These are phyloP conservation scores for Gymnoscopelus braueri DNA, from an alignment of 2,797 vertebrate genomes.

Conservation along the genomic window DNA sequence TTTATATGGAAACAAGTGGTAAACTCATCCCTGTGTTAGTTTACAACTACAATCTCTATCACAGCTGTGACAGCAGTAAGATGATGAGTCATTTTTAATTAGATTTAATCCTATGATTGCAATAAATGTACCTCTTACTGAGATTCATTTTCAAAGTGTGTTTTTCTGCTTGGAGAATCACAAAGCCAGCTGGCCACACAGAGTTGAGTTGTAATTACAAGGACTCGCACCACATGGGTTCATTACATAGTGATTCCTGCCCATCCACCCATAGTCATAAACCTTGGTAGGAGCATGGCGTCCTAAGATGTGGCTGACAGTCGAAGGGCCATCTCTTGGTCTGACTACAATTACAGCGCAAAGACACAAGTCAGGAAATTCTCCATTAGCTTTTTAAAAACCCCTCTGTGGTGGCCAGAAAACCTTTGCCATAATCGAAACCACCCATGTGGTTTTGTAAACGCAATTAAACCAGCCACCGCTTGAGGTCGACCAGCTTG, in stretches of 20 bases:
- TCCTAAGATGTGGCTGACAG: constrained; percentile 74
- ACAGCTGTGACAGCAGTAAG: constrained; percentile 50
- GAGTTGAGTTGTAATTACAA: constrained; percentile 64
- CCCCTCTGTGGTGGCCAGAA: constrained; percentile 43
- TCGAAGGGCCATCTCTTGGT: constrained; percentile 56
- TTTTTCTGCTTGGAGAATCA: constrained; percentile 54
- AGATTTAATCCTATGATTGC: constrained; percentile 53
- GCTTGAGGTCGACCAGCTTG: constrained; percentile 41
- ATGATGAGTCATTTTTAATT: constrained; percentile 51
- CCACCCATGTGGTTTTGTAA: constrained; percentile 56
- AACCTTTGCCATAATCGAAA: constrained; percentile 44
- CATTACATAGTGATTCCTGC: constrained; percentile 46
- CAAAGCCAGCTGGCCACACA: constrained; percentile 57
- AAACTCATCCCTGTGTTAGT: constrained; percentile 22
- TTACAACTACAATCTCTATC: constrained; percentile 18
- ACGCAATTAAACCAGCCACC: constrained; percentile 49
- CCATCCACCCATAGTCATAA: constrained; percentile 42
- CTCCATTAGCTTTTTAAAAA: constrained; percentile 69
- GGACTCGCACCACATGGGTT: constrained; percentile 41
- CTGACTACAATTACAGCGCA: constrained; percentile 62
- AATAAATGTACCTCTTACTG: constrained; percentile 52
- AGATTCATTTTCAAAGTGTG: constrained; percentile 56
- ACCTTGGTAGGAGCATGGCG: constrained; percentile 41
- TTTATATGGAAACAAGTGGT: constrained; percentile 24
- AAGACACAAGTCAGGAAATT: constrained; percentile 58